Conservation (phyloP, 2,797 vertebrate genomes). For the Lutjanus campechanus region DNA sequence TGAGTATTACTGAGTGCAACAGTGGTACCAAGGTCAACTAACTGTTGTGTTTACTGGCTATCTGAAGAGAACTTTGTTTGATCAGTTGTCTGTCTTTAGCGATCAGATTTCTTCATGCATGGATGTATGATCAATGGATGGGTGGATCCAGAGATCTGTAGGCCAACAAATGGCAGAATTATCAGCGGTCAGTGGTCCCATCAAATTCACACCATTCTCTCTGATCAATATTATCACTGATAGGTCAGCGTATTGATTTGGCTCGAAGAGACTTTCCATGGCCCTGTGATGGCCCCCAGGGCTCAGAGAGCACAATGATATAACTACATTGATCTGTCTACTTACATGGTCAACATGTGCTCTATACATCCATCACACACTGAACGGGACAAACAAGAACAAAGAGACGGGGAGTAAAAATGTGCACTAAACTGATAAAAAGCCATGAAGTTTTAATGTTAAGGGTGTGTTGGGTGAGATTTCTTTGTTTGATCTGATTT, state of each 20-base stretch:
- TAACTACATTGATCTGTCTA: background rate
- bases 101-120: background rate
- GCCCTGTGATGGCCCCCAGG: constrained; percentile 5
- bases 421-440: background rate
- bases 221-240: constrained; percentile 30
- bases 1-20: background rate
- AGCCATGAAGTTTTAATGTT: background rate
- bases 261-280: constrained; percentile 47
- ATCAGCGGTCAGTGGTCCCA: background rate
- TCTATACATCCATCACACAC: background rate
- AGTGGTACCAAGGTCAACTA: background rate
- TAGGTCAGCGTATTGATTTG: constrained; percentile 30
- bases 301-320: constrained; percentile 17
- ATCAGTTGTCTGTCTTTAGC: background rate
- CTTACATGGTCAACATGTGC: background rate
- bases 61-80: background rate
- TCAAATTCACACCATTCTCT: constrained; percentile 6
- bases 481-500: background rate
- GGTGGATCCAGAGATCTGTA: background rate
- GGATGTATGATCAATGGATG: background rate
- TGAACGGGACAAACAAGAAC: background rate
- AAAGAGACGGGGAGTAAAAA: background rate
- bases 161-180: background rate
- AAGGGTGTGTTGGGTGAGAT: background rate
- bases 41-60: no score